Evolutionary conservation across 30 jellyfish, hydroid and myxozoan species (phyloP), one percentile per base, ranked within the genome.

Genomic region (Phacellophora camtschatica): DNA sequence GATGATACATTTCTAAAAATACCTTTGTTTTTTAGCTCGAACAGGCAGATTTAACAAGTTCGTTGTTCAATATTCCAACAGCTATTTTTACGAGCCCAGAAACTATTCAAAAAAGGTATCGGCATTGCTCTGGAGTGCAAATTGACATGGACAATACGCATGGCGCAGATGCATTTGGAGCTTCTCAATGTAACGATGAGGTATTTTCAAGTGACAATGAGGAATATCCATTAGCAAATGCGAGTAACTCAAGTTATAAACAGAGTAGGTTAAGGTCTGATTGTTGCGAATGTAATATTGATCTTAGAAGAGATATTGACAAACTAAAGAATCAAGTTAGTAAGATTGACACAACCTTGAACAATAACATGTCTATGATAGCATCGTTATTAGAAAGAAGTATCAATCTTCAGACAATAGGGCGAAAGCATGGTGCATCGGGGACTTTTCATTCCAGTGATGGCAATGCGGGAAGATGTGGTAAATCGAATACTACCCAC

Each of bases 41-140:
- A 39, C 75, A 49, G 35, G 37, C 80, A 12, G 97, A 90, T 77
- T 29, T 84, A 27, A 79, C 54, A 18, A 82, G 90, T 46, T 82
- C 97, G 13, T 7, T 74, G 54, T 74, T 64, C 62, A 74, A 82
- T 46, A 24, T 71, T 34, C 55, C 79, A 18, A 74, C 32, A 9
- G 58, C 56, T 4, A 62, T 87, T n/a, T 87, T 87, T 55, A 41
- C 41, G 46, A 87, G 96, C 49, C 96, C 96, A 48, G 84, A 80
- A 51, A 54, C 13, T 5, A 28, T 76, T 13, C 79, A 61, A 9
- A 34, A 57, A 20, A 66, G 71, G 24, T 33, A 9, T 0, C 46
- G 59, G 19, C 70, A 20, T 29, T 57, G 45, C 35, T 62, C 88
- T 41, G 73, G 59, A 7, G 68, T 33, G 35, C 58, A 64, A 18